These are phyloP conservation scores for Ptychadena robeensis DNA, from an alignment of 2,797 vertebrate species.

Conservation along the genomic window DNA sequence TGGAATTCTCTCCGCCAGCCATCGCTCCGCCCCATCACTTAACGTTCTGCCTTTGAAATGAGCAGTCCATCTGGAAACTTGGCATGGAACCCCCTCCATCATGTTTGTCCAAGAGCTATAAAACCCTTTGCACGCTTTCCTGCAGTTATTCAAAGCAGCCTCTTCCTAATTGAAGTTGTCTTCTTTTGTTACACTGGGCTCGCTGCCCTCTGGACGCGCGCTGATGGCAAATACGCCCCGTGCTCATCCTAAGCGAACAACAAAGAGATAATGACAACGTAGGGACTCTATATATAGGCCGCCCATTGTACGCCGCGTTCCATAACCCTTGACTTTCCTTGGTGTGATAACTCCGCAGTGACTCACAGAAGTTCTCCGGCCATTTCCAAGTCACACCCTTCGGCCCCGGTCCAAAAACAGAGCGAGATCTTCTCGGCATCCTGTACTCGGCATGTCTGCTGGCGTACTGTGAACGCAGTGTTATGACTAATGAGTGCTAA, in stretches of 20 bases:
- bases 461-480: neutral
- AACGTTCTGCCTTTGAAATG: slow-evolving; percentile 67
- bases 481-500: neutral
- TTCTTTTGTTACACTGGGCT: slow-evolving; percentile 51
- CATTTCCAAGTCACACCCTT: slow-evolving; percentile 18
- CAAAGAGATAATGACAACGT: too few species aligned
- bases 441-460: neutral
- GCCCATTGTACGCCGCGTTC: neutral
- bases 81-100: slow-evolving; percentile 62
- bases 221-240: too few species aligned
- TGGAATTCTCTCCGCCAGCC: slow-evolving; percentile 52
- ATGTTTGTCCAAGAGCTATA: slow-evolving; percentile 69
- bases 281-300: neutral
- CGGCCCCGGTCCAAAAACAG: neutral
- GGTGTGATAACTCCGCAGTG: neutral
- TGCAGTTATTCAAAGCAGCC: slow-evolving; percentile 62
- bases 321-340: neutral
- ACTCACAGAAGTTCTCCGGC: too few species aligned
- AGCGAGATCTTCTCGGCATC: neutral
- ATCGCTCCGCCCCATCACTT: slow-evolving; percentile 64
- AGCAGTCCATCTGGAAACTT: slow-evolving; percentile 68
- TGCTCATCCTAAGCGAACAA: neutral
- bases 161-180: slow-evolving; percentile 65
- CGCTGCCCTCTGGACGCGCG: neutral
- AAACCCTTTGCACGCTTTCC: slow-evolving; percentile 65